A percentile compares a stretch with the other conserved stretches of the same genome.
Conservation (phyloP, 1,140 invertebrate genomes). For the Drosophila kikkawai region DNA sequence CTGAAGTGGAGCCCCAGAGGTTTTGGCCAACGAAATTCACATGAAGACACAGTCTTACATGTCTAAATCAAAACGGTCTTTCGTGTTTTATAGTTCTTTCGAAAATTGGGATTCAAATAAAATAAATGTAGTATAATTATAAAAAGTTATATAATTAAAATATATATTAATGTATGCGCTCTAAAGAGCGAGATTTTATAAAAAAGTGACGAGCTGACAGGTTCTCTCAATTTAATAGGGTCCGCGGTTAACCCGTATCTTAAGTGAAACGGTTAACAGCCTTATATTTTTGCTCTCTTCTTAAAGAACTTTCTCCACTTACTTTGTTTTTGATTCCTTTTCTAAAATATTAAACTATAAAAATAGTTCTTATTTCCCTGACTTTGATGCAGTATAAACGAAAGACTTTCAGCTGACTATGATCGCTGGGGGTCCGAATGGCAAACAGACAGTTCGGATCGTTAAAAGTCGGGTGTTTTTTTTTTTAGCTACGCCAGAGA, state of each 20-base stretch:
- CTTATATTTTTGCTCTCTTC: neutral
- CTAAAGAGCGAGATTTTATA: no score
- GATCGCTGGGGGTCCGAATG: conserved; percentile 45
- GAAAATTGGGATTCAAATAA: no score
- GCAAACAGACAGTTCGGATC: conserved; percentile 5
- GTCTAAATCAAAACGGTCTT: neutral
- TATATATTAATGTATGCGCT: no score
- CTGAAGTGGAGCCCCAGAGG: conserved; percentile 1
- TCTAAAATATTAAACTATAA: neutral
- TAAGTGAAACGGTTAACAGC: neutral
- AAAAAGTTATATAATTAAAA: no score
- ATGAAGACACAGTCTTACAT: neutral
- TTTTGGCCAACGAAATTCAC: neutral
- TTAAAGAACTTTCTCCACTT: neutral
- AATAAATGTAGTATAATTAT: no score
- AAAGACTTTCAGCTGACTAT: neutral
- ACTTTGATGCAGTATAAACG: conserved; percentile 13
- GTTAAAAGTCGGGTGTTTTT: conserved; percentile 12
- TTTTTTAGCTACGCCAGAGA: conserved; percentile 16
- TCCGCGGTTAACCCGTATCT: neutral
- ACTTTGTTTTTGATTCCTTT: no score
- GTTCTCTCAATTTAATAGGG: neutral
- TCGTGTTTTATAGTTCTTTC: no score
- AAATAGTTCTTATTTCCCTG: neutral
- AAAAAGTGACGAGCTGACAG: neutral